phyloP scores from a whole-genome alignment of 2,797 vertebrate genomes.

The Rhadinocentrus ornatus region DNA sequence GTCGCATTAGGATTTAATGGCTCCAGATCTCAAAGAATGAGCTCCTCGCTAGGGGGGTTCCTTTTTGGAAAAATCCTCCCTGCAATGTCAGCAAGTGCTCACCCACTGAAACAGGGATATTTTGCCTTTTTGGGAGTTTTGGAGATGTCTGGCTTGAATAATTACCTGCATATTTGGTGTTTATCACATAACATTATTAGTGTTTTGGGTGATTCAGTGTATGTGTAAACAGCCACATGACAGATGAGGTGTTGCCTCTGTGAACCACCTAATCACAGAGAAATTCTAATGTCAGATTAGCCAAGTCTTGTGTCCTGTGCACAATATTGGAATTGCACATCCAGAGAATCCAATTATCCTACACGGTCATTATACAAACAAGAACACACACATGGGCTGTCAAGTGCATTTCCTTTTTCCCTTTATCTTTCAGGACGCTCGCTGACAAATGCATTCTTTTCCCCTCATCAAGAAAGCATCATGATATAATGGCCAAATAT shows the following conservation, averaged over 20 bases:
- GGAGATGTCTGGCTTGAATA: slow-evolving; percentile 40
- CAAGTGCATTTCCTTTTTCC: neutral
- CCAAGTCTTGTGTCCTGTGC: slow-evolving; percentile 35
- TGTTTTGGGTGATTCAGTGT: neutral
- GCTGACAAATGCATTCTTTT: neutral
- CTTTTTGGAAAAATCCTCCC: slow-evolving; percentile 17
- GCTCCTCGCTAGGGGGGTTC: slow-evolving; percentile 19
- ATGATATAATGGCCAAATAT: neutral
- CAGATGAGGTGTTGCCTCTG: slow-evolving; percentile 20
- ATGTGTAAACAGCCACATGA: slow-evolving; percentile 30
- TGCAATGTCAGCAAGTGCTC: slow-evolving; percentile 49
- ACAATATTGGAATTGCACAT: slow-evolving; percentile 36
- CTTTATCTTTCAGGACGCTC: neutral
- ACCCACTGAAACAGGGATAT: slow-evolving; percentile 28
- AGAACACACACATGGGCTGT: neutral
- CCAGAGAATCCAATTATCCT: slow-evolving; percentile 43
- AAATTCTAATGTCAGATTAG: slow-evolving; percentile 46
- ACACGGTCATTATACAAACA: slow-evolving; percentile 25
- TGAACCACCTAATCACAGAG: slow-evolving; percentile 39
- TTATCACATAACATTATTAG: slow-evolving; percentile 25
- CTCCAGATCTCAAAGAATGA: slow-evolving; percentile 34
- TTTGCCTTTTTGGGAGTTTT: slow-evolving; percentile 34
- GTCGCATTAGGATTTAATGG: slow-evolving; percentile 22
- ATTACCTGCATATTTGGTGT: slow-evolving; percentile 44
- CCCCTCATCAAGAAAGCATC: neutral